phyloP scores from a whole-genome alignment of 1,140 invertebrate genomes.

The Calycopis cecrops region DNA sequence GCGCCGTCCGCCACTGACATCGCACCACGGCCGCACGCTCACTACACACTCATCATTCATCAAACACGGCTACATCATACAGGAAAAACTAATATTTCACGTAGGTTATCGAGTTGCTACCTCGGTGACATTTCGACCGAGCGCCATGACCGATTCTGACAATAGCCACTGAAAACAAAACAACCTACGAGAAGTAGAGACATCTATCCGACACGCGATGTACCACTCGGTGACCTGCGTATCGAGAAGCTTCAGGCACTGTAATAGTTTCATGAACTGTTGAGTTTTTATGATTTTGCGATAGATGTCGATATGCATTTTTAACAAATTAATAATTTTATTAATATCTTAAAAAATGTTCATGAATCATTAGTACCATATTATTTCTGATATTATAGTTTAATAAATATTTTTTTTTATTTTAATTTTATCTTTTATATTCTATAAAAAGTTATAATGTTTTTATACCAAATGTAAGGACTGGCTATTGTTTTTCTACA shows the following conservation, averaged over 20 bases:
- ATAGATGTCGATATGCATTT: not conserved
- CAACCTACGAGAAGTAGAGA: conserved; percentile 34
- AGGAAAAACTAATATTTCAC: conserved; percentile 54
- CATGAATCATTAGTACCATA: too few relatives aligned
- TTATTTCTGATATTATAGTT: too few relatives aligned
- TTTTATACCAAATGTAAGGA: too few relatives aligned
- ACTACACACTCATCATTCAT: conserved; percentile 44
- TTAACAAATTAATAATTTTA: too few relatives aligned
- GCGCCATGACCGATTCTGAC: conserved; percentile 64
- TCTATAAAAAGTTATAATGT: too few relatives aligned
- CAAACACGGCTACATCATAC: conserved; percentile 67
- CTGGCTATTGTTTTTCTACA: not conserved
- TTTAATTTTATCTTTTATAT: too few relatives aligned
- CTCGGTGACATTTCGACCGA: conserved; percentile 62
- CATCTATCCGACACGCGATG: conserved; percentile 24
- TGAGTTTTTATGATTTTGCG: not conserved
- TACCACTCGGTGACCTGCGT: conserved; percentile 10
- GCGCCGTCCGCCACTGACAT: conserved; percentile 53
- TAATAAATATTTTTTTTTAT: too few relatives aligned
- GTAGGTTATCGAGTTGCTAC: conserved; percentile 51
- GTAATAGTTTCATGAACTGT: conserved; percentile 13
- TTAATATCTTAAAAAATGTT: too few relatives aligned
- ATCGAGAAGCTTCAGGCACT: not conserved
- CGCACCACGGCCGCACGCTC: conserved; percentile 49
- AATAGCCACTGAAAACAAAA: conserved; percentile 64